These are phyloP conservation scores for Trachops cirrhosus DNA, from an alignment of 2,797 vertebrate species.

Conservation along the genomic window DNA sequence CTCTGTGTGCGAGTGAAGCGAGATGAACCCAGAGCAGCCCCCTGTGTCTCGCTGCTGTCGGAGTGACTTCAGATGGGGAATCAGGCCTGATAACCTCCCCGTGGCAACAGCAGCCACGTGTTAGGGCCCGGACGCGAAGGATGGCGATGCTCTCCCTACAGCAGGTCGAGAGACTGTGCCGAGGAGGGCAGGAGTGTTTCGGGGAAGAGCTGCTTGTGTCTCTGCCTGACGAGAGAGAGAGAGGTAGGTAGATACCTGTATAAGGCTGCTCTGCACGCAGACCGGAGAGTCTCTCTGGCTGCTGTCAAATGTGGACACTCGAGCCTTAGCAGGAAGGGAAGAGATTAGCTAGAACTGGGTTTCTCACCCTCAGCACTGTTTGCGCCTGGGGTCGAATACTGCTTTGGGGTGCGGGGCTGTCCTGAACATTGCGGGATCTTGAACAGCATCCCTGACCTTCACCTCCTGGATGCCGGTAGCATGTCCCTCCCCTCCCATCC, in stretches of 20 bases:
- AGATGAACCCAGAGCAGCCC: neutral
- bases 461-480: neutral
- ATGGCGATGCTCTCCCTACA: neutral
- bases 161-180: neutral
- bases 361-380: accelerated
- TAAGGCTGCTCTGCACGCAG: neutral
- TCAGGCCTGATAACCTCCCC: neutral
- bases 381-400: accelerated
- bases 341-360: too few species aligned
- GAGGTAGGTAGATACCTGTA: accelerated
- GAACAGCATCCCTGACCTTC: neutral
- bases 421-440: neutral
- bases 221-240: neutral
- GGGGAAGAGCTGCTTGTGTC: neutral
- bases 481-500: accelerated
- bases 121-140: neutral
- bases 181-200: neutral
- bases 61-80: neutral
- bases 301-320: accelerated
- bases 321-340: neutral
- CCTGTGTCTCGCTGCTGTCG: accelerated
- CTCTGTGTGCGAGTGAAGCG: accelerated
- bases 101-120: neutral
- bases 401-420: neutral
- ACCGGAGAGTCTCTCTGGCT: neutral